Percentiles rank a stretch among this genome's conserved stretches.
phyloP scores from a whole-genome alignment of 2,113 vertebrate species.

The Halichoerus grypus region DNA sequence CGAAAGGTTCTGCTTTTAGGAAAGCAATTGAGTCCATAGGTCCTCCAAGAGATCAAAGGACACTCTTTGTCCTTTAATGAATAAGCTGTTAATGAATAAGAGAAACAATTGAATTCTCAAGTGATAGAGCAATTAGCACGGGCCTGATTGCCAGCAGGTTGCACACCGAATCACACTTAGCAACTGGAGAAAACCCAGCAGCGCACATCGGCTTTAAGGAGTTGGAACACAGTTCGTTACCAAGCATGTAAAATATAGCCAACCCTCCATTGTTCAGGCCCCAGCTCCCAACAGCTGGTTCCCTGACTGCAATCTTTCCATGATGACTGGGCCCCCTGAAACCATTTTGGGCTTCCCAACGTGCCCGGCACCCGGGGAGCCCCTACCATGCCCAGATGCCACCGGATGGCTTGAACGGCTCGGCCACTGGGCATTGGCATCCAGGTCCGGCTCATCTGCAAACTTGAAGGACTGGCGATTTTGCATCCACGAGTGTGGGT shows the following conservation, averaged over 20 bases:
- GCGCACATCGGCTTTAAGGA: slow-evolving; percentile 52
- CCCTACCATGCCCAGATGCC: no score
- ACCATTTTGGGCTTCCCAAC: background rate
- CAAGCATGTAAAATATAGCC: slow-evolving; percentile 61
- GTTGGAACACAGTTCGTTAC: background rate
- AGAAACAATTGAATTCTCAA: slow-evolving; percentile 82
- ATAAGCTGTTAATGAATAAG: slow-evolving; percentile 82
- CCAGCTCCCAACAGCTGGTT: background rate
- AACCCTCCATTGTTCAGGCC: background rate
- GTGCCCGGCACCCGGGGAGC: background rate
- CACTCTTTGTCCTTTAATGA: slow-evolving; percentile 70
- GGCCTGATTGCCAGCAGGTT: slow-evolving; percentile 80
- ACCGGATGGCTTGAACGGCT: background rate
- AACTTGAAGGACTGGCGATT: background rate
- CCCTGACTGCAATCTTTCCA: background rate
- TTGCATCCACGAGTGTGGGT: background rate
- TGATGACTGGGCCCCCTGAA: background rate
- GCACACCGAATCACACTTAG: slow-evolving; percentile 70
- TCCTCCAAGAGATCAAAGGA: slow-evolving; percentile 36
- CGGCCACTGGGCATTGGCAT: fast-evolving
- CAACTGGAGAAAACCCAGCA: slow-evolving; percentile 73
- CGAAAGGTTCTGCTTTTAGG: slow-evolving; percentile 53
- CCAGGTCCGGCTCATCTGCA: background rate
- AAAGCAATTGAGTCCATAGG: slow-evolving; percentile 33
- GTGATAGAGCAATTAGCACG: slow-evolving; percentile 79